phyloP scores from a whole-genome alignment of 2,113 vertebrate species.

The Zosterops lateralis region DNA sequence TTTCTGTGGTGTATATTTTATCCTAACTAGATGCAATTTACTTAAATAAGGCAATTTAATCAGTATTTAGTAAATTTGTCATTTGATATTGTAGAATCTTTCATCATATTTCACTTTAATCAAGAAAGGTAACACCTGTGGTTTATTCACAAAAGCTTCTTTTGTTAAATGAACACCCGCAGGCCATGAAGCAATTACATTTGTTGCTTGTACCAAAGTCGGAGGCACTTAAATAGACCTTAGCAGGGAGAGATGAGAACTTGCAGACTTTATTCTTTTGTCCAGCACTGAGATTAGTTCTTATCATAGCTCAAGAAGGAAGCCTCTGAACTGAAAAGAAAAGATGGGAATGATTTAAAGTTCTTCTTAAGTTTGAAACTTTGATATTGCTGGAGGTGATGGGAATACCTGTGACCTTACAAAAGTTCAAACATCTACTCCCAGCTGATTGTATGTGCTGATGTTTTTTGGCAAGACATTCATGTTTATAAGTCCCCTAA shows the following conservation, averaged over 20 bases:
- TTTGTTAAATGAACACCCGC: conserved; percentile 78
- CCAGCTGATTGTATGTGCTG: neutral
- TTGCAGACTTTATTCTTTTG: conserved; percentile 72
- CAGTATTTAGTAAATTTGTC: conserved; percentile 73
- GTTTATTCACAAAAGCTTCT: conserved; percentile 77
- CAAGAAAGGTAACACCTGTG: conserved; percentile 82
- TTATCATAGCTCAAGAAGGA: conserved; percentile 72
- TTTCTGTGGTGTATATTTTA: conserved; percentile 56
- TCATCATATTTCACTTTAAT: conserved; percentile 81
- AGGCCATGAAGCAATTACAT: conserved; percentile 81
- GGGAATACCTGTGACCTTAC: conserved; percentile 55
- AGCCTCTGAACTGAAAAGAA: conserved; percentile 66
- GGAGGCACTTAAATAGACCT: conserved; percentile 73
- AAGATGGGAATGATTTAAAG: conserved; percentile 58
- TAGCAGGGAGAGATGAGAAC: conserved; percentile 72
- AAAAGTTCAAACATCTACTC: conserved; percentile 42
- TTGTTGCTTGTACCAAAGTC: conserved; percentile 75
- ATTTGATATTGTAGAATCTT: conserved; percentile 75
- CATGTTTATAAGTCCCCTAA: neutral
- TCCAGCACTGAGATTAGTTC: conserved; percentile 70
- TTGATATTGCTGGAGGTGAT: conserved; percentile 56
- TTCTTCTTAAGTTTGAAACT: conserved; percentile 60
- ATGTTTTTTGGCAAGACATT: neutral
- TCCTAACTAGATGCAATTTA: conserved; percentile 70
- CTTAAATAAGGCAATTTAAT: conserved; percentile 75